phyloP scores from a whole-genome alignment of 2,113 vertebrate species.

The Jacana jacana region DNA sequence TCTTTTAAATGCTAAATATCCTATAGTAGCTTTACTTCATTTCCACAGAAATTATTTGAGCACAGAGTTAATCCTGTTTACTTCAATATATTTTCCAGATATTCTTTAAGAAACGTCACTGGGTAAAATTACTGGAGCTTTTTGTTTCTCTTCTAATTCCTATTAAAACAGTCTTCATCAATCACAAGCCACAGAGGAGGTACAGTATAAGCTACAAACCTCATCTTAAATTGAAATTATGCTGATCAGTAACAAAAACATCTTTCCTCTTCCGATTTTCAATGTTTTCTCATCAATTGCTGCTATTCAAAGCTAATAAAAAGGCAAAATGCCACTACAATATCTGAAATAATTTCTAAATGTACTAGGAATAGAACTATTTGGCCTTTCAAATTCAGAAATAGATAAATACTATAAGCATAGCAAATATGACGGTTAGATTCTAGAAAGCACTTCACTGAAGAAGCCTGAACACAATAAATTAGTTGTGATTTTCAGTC shows the following conservation, averaged over 20 bases:
- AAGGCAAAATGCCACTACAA: not conserved
- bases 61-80: not conserved
- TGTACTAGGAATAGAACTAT: not conserved
- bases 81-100: slow-evolving; percentile 18
- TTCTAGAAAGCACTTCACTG: not conserved
- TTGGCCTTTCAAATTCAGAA: not conserved
- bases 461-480: not conserved
- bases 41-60: slow-evolving; percentile 28
- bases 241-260: not conserved
- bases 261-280: slow-evolving; percentile 24
- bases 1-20: slow-evolving; percentile 43
- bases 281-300: not conserved
- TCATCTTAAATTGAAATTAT: slow-evolving; percentile 29
- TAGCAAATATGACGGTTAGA: not conserved
- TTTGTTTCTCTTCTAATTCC: slow-evolving; percentile 18
- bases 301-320: not conserved
- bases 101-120: not conserved
- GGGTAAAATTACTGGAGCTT: slow-evolving; percentile 1
- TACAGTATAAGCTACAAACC: not conserved
- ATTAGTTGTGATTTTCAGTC: not conserved
- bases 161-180: slow-evolving; percentile 11
- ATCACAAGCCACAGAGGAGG: not conserved
- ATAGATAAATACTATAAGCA: not conserved
- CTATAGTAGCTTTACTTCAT: slow-evolving; percentile 19
- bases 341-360: not conserved